A percentile compares a stretch with the other conserved stretches of the same genome.
These are phyloP conservation scores for Neopipo cinnamomea DNA, from an alignment of 2,113 vertebrate species.

Conservation along the genomic window DNA sequence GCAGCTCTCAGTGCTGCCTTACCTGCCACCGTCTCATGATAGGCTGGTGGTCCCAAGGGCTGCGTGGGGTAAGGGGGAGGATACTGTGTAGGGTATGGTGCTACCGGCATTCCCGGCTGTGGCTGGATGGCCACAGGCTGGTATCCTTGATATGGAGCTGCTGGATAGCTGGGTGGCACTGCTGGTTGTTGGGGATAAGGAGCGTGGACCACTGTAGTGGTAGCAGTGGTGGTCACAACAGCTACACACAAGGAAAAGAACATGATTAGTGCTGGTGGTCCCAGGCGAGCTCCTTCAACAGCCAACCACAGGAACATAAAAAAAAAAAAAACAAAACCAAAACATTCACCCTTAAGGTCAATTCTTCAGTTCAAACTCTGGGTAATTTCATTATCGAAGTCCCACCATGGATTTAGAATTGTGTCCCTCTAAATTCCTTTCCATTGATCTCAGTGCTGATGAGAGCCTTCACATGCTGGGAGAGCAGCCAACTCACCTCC, in stretches of 20 bases:
- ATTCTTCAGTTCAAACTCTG: not conserved
- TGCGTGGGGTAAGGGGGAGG: constrained; percentile 71
- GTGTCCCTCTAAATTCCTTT: not conserved
- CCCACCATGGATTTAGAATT: not conserved
- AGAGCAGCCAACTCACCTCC: not conserved
- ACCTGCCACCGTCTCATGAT: constrained; percentile 84
- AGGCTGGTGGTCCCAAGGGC: constrained; percentile 80
- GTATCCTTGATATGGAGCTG: constrained; percentile 78
- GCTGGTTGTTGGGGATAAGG: constrained; percentile 78
- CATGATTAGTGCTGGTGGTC: not conserved
- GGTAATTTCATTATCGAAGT: not conserved
- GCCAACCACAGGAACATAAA: not conserved
- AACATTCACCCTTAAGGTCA: not conserved
- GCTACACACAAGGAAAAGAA: constrained; percentile 70
- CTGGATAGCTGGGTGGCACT: constrained; percentile 72
- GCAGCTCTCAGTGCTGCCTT: not conserved
- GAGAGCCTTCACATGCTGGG: not conserved
- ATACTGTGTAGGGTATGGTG: constrained; percentile 74
- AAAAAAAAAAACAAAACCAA: not conserved
- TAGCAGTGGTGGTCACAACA: constrained; percentile 76
- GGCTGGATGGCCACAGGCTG: constrained; percentile 80
- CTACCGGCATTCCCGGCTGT: constrained; percentile 58
- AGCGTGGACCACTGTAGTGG: constrained; percentile 81
- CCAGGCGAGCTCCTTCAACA: not conserved
- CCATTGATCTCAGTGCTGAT: not conserved